Conservation (phyloP, 2,888 invertebrate species). For the Drosophila mulleri region DNA sequence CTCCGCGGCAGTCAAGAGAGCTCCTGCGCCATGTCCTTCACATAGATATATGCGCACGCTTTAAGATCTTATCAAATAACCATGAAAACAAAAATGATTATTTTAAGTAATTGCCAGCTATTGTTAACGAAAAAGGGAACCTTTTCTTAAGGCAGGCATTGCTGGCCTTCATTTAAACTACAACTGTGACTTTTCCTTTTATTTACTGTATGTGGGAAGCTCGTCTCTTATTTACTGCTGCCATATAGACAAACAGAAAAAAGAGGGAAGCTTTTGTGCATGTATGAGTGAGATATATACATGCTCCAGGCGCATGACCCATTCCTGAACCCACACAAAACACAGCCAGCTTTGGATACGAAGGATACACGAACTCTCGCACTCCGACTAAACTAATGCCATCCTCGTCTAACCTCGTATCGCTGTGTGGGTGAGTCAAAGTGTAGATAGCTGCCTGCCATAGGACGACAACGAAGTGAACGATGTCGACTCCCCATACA, state of each 20-base stretch:
- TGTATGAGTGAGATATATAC: constrained; percentile 48
- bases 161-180: constrained; percentile 39
- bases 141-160: constrained; percentile 24
- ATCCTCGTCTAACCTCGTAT: constrained; percentile 61
- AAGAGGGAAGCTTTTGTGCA: constrained; percentile 32
- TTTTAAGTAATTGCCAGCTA: constrained; percentile 71
- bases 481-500: constrained; percentile 70
- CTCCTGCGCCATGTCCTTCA: constrained; percentile 33
- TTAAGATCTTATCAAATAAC: constrained; percentile 76
- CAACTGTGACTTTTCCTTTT: constrained; percentile 54
- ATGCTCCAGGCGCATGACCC: constrained; percentile 82
- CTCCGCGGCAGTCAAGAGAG: constrained; percentile 4
- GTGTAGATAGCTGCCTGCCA: constrained; percentile 76
- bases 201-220: constrained; percentile 39
- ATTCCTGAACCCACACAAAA: constrained; percentile 77
- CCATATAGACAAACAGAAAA: constrained; percentile 25
- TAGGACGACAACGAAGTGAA: constrained; percentile 77
- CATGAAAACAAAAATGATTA: constrained; percentile 71
- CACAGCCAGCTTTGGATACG: constrained; percentile 54
- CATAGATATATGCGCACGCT: constrained; percentile 40
- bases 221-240: constrained; percentile 61
- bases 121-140: constrained; percentile 31
- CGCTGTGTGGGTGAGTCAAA: constrained; percentile 65
- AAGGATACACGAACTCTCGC: constrained; percentile 66
- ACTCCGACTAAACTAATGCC: constrained; percentile 71